Percentiles rank a stretch among this genome's conserved stretches.
phyloP scores from a whole-genome alignment of 1,140 invertebrate species.

The Conus ventricosus region DNA sequence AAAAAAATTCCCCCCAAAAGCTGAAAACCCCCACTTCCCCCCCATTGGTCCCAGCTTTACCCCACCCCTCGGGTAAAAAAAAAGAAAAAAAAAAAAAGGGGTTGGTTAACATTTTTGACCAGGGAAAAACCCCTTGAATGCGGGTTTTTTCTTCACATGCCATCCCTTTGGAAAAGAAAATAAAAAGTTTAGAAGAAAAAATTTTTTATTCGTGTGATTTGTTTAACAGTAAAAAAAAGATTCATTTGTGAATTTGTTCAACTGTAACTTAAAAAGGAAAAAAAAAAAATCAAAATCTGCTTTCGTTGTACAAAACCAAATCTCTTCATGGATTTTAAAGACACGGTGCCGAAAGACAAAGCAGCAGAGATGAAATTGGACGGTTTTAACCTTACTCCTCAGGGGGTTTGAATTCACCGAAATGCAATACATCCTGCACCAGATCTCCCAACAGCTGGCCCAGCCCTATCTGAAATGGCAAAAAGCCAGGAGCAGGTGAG shows the following conservation, averaged over 20 bases:
- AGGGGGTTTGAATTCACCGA: constrained; percentile 41
- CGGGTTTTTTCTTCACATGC: too few species aligned
- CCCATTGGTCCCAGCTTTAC: background rate
- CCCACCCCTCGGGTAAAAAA: too few species aligned
- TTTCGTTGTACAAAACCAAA: background rate
- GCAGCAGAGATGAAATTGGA: background rate
- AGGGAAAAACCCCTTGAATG: too few species aligned
- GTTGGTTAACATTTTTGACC: too few species aligned
- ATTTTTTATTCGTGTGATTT: too few species aligned
- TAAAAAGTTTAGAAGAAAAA: too few species aligned
- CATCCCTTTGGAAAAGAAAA: too few species aligned
- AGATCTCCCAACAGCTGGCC: constrained; percentile 38
- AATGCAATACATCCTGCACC: constrained; percentile 36
- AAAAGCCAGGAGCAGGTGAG: constrained; percentile 57
- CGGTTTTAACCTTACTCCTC: too few species aligned
- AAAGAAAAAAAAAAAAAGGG: too few species aligned
- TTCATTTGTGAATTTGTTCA: too few species aligned
- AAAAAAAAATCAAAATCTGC: background rate
- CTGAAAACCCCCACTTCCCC: background rate
- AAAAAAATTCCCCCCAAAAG: background rate
- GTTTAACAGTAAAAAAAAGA: too few species aligned
- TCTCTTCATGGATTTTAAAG: background rate
- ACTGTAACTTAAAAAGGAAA: background rate
- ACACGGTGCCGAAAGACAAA: background rate
- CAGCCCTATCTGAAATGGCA: constrained; percentile 32